Percentiles rank a stretch among this genome's conserved stretches.
Evolutionary conservation across 2,888 invertebrate species (phyloP).

Genomic region (Blastobasis adustella): DNA sequence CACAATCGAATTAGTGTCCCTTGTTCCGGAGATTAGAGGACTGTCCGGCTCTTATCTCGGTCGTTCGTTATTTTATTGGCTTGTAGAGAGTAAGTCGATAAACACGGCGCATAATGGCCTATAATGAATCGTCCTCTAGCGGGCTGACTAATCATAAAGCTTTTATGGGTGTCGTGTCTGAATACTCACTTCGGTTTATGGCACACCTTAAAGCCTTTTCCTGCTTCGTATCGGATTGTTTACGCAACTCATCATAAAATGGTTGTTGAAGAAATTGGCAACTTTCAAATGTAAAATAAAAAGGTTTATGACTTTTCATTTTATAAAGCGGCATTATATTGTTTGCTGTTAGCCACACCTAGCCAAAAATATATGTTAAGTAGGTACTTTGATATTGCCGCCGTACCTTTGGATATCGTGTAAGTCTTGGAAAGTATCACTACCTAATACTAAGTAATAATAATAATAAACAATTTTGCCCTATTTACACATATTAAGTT

Average conservation of each 20-base stretch:
- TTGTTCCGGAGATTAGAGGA: conserved; percentile 74
- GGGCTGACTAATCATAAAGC: conserved; percentile 72
- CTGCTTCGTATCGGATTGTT: conserved; percentile 8
- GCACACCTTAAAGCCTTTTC: conserved; percentile 29
- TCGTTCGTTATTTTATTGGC: conserved; percentile 75
- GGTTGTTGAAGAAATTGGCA: conserved; percentile 32
- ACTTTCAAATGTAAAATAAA: conserved; percentile 5
- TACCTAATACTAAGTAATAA: too few species aligned
- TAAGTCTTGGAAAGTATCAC: too few species aligned
- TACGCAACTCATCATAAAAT: too few species aligned
- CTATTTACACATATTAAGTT: too few species aligned
- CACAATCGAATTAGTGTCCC: conserved; percentile 76
- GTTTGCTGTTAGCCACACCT: too few species aligned
- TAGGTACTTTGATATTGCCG: too few species aligned
- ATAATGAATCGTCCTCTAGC: conserved; percentile 71
- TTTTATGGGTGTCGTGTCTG: conserved; percentile 65
- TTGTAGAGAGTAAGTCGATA: conserved; percentile 72
- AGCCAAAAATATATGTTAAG: too few species aligned
- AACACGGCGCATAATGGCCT: conserved; percentile 72
- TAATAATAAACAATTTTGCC: too few species aligned
- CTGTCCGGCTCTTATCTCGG: conserved; percentile 71
- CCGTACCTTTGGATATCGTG: too few species aligned
- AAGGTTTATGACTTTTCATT: too few species aligned
- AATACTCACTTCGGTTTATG: conserved; percentile 45
- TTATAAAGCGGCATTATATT: too few species aligned